Evolutionary conservation across 2,888 invertebrate genomes (phyloP).

Genomic region (Limnephilus auricula): DNA sequence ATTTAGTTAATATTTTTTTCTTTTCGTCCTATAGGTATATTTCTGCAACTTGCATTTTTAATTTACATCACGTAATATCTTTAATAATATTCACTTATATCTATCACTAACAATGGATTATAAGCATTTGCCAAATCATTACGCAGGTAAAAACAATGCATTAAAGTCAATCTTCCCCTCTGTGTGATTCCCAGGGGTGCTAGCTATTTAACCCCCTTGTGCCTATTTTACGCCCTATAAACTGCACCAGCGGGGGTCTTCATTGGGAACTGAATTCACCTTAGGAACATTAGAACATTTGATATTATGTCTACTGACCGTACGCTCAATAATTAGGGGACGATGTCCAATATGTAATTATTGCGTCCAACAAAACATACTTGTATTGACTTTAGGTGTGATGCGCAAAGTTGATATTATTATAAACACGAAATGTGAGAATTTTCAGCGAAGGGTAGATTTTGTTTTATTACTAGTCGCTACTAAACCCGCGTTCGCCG

Average conservation of each 20-base stretch:
- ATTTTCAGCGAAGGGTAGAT: neutral
- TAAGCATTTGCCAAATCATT: neutral
- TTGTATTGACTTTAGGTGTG: neutral
- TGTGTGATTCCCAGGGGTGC: neutral
- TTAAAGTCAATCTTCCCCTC: neutral
- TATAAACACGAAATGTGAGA: neutral
- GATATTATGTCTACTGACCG: neutral
- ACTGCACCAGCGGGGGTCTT: conserved; percentile 26
- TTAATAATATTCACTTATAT: no score
- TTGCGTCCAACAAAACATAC: neutral
- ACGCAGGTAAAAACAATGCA: conserved; percentile 6
- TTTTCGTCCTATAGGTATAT: no score
- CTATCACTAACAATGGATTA: neutral
- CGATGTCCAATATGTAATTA: conserved; percentile 4
- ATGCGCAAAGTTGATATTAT: neutral
- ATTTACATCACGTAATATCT: no score
- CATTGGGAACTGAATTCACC: conserved; percentile 26
- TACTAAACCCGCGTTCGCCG: no score
- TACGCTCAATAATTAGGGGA: conserved; percentile 19
- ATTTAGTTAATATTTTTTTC: no score
- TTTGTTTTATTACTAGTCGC: neutral
- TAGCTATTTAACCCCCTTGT: neutral
- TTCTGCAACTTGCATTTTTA: no score
- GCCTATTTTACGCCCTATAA: conserved; percentile 42
- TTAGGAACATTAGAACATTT: conserved; percentile 3